Conservation (phyloP, 2,113 vertebrate species). For the Pholis gunnellus region DNA sequence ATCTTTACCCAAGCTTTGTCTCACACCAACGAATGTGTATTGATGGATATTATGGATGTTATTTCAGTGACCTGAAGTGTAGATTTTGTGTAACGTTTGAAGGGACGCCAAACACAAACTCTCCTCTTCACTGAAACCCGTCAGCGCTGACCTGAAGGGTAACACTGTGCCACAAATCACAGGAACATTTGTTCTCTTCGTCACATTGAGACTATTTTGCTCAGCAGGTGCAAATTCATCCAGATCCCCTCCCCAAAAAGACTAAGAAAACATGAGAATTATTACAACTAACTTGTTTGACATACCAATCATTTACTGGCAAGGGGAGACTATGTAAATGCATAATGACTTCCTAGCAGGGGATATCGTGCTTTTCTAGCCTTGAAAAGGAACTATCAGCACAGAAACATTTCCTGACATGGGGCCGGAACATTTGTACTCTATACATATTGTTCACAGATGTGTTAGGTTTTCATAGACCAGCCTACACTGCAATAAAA, state of each 20-base stretch:
- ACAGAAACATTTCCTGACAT: constrained; percentile 68
- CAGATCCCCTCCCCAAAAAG: not conserved
- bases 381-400: constrained; percentile 55
- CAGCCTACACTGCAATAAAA: constrained; percentile 46
- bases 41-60: constrained; percentile 21
- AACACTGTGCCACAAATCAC: constrained; percentile 10
- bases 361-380: constrained; percentile 49
- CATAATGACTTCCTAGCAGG: constrained; percentile 51
- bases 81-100: constrained; percentile 18
- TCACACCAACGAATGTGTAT: constrained; percentile 8
- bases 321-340: constrained; percentile 28
- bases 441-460: constrained; percentile 75
- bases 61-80: constrained; percentile 37
- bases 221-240: constrained; percentile 54
- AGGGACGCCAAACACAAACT: constrained; percentile 18
- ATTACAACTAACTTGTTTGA: constrained; percentile 42
- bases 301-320: constrained; percentile 27
- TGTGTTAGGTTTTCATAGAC: constrained; percentile 65
- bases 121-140: not conserved
- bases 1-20: constrained; percentile 36
- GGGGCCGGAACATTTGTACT: constrained; percentile 46
- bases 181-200: not conserved
- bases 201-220: not conserved
- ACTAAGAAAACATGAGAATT: constrained; percentile 13
- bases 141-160: not conserved